phyloP scores from a whole-genome alignment of 53 echinoderm and acorn worm species.

The Arbacia lixula region DNA sequence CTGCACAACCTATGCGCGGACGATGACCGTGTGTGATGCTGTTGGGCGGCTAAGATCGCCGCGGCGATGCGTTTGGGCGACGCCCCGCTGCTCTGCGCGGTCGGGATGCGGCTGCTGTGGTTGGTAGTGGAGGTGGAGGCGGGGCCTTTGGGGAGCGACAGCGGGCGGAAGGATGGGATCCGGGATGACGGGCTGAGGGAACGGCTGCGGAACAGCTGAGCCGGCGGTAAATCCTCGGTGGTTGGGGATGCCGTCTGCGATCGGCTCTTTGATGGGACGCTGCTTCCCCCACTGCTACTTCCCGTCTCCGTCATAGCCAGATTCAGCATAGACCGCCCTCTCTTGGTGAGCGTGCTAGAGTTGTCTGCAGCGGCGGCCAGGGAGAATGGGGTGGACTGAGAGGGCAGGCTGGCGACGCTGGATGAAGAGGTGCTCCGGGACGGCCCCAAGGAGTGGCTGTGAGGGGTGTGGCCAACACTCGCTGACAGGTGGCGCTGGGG shows the following conservation, averaged over 20 bases:
- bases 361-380: not conserved
- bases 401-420: constrained; percentile 62
- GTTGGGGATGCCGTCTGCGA: constrained; percentile 46
- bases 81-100: constrained; percentile 17
- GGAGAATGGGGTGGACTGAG: constrained; percentile 45
- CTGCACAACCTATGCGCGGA: constrained; percentile 1
- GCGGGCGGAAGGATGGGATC: constrained; percentile 72
- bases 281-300: not conserved
- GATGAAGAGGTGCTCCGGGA: constrained; percentile 66
- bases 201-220: constrained; percentile 67
- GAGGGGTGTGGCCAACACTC: constrained; percentile 12
- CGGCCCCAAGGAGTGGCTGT: constrained; percentile 47
- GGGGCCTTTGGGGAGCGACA: constrained; percentile 46
- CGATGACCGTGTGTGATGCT: no score
- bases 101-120: constrained; percentile 11
- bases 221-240: constrained; percentile 31
- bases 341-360: not conserved
- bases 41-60: constrained; percentile 33
- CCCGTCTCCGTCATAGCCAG: not conserved
- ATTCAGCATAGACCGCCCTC: constrained; percentile 51
- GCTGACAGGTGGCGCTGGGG: constrained; percentile 52
- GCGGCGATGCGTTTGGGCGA: constrained; percentile 32
- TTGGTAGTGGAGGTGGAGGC: not conserved
- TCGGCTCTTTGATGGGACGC: constrained; percentile 18
- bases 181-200: constrained; percentile 87